These are phyloP conservation scores for Centrocercus urophasianus DNA, from an alignment of 2,113 vertebrate genomes.

Conservation along the genomic window DNA sequence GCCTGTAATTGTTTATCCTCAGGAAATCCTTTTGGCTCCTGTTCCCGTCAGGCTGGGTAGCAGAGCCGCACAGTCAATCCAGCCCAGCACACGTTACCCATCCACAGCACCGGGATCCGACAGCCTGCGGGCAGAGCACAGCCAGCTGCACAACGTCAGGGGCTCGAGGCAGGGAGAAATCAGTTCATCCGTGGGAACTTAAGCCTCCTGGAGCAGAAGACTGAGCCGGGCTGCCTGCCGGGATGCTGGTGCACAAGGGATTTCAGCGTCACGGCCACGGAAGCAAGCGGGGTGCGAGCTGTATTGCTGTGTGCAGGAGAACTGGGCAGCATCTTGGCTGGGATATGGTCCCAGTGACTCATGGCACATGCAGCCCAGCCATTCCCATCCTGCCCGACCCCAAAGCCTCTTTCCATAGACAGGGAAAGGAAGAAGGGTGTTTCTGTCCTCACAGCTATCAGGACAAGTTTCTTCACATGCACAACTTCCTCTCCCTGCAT, in stretches of 20 bases:
- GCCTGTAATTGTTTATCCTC: not conserved
- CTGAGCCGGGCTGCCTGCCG: not conserved
- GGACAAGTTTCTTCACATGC: not conserved
- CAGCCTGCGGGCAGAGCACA: not conserved
- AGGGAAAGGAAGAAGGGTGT: rapidly evolving
- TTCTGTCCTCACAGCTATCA: not conserved
- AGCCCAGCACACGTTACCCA: not conserved
- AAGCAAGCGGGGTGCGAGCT: rapidly evolving
- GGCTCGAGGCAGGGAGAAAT: not conserved
- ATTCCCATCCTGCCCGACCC: not conserved
- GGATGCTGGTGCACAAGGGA: not conserved
- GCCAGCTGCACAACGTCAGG: not conserved
- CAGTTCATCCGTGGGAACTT: not conserved
- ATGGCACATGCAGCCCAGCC: not conserved
- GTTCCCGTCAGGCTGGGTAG: not conserved
- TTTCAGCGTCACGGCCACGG: rapidly evolving
- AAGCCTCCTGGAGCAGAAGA: rapidly evolving
- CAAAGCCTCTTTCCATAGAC: rapidly evolving
- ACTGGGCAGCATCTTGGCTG: rapidly evolving
- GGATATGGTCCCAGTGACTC: not conserved
- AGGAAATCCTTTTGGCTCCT: constrained; percentile 46
- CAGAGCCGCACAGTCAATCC: not conserved
- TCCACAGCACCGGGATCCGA: not conserved
- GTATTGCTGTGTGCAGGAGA: not conserved
- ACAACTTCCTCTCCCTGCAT: not conserved